A percentile compares a stretch with the other conserved stretches of the same genome.
Evolutionary conservation across 2,888 invertebrate species (phyloP).

Genomic region (Watsonalla binaria): DNA sequence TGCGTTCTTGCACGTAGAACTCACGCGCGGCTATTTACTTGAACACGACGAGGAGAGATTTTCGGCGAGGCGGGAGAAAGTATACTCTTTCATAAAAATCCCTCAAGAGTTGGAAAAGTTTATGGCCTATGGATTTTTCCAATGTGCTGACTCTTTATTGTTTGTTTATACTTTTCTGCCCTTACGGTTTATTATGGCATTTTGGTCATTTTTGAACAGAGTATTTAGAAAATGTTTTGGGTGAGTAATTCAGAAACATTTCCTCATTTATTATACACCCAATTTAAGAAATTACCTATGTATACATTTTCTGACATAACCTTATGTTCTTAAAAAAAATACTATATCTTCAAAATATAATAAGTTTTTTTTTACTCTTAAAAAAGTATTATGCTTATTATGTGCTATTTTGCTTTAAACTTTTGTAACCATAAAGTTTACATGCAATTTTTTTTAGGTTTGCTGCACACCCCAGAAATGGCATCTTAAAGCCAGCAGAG

Average conservation of each 20-base stretch:
- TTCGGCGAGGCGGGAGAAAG: conserved; percentile 94
- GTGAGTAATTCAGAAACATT: conserved; percentile 48
- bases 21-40: conserved; percentile 94
- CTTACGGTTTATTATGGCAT: conserved; percentile 91
- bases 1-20: conserved; percentile 89
- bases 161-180: conserved; percentile 99
- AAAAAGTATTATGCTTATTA: too few relatives aligned
- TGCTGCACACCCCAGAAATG: conserved; percentile 59
- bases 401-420: neutral
- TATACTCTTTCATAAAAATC: conserved; percentile 97
- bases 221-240: conserved; percentile 87
- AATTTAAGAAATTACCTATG: too few relatives aligned
- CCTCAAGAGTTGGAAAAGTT: conserved; percentile 95
- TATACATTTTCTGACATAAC: too few relatives aligned
- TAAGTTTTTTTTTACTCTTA: too few relatives aligned
- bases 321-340: too few relatives aligned
- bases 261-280: neutral
- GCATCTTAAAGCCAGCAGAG: conserved; percentile 90
- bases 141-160: conserved; percentile 97
- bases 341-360: too few relatives aligned
- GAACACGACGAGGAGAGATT: conserved; percentile 98
- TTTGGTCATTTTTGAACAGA: conserved; percentile 88
- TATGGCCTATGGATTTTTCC: conserved; percentile 95
- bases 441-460: conserved; percentile 44
- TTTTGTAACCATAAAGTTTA: neutral